Conservation (phyloP, 2,888 invertebrate species). For the Platycheirus rosarum region DNA sequence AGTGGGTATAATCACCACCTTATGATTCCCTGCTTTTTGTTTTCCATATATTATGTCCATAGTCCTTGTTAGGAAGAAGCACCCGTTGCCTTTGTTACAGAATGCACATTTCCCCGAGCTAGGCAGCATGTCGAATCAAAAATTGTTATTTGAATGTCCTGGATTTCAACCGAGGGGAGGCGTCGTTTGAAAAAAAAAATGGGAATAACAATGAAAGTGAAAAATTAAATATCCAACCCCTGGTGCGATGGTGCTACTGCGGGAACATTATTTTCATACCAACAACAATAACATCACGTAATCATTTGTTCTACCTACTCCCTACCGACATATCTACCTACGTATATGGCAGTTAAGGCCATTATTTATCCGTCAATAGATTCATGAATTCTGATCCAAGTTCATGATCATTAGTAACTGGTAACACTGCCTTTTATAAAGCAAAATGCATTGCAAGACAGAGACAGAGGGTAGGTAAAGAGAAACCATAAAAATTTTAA, state of each 20-base stretch:
- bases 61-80: constrained; percentile 6
- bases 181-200: constrained; percentile 21
- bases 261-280: constrained; percentile 8
- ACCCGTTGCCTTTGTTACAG: constrained; percentile 5
- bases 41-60: no score
- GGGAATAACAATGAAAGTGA: constrained; percentile 15
- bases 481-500: constrained; percentile 38
- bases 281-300: constrained; percentile 34
- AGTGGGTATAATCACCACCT: not conserved
- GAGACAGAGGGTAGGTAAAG: not conserved
- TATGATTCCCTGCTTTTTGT: not conserved
- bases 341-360: not conserved
- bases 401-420: constrained; percentile 60
- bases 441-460: not conserved
- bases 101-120: constrained; percentile 39
- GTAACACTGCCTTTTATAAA: not conserved
- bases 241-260: constrained; percentile 24
- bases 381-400: constrained; percentile 66
- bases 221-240: constrained; percentile 34
- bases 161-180: constrained; percentile 42
- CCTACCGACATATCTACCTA: no score
- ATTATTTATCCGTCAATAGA: constrained; percentile 61
- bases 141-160: constrained; percentile 45
- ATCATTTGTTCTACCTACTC: constrained; percentile 40
- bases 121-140: constrained; percentile 49